Evolutionary conservation across 2,797 vertebrate genomes (phyloP).

Genomic region (Anguilla anguilla): DNA sequence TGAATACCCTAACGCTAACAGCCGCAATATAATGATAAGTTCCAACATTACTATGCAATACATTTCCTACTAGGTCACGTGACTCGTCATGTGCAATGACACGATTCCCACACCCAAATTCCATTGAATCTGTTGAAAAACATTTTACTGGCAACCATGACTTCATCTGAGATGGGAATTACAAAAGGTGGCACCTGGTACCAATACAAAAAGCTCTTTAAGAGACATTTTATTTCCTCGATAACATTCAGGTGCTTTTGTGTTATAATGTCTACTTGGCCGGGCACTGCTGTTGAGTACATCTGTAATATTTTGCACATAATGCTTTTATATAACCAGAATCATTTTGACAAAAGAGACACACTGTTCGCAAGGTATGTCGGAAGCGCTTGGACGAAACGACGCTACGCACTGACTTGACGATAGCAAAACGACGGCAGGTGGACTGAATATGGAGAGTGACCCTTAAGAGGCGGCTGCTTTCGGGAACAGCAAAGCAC

Average conservation of each 20-base stretch:
- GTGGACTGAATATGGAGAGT: not conserved
- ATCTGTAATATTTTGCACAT: not conserved
- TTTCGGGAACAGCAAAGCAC: constrained; percentile 38
- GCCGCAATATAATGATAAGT: constrained; percentile 14
- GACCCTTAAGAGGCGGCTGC: constrained; percentile 39
- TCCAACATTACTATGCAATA: not conserved
- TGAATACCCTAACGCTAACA: not conserved
- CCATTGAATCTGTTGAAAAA: not conserved
- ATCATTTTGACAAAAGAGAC: not conserved
- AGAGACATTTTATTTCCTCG: too few relatives aligned
- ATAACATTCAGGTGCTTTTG: not conserved
- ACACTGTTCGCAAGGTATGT: constrained; percentile 10
- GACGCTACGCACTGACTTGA: constrained; percentile 10
- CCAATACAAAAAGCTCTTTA: not conserved
- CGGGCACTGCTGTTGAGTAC: not conserved
- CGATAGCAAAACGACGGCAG: constrained; percentile 26
- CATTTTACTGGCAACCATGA: not conserved
- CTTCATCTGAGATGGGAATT: not conserved
- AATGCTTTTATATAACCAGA: not conserved
- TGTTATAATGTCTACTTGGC: not conserved
- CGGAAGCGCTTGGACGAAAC: not conserved
- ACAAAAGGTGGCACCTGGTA: not conserved
- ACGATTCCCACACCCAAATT: not conserved
- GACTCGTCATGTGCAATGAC: not conserved
- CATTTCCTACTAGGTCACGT: not conserved